phyloP scores from a whole-genome alignment of 2,113 vertebrate species.

The Rhagologus leucostigma region DNA sequence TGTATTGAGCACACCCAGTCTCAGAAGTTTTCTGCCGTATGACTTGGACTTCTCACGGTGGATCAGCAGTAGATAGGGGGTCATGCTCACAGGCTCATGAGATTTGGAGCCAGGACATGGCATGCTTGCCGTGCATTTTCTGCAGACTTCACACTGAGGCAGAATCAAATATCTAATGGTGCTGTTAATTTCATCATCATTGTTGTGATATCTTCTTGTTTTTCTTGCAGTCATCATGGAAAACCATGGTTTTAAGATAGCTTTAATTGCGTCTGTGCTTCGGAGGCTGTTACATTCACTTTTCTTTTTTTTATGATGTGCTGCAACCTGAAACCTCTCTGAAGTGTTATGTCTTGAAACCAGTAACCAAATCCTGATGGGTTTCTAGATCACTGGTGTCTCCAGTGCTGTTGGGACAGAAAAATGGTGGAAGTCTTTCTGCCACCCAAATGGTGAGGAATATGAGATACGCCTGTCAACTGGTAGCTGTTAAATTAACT shows the following conservation, averaged over 20 bases:
- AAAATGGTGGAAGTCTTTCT: not conserved
- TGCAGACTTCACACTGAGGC: not conserved
- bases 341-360: not conserved
- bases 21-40: not conserved
- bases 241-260: not conserved
- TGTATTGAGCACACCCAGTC: not conserved
- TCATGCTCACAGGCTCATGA: not conserved
- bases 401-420: not conserved
- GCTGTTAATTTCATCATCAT: not conserved
- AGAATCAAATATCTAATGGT: not conserved
- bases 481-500: conserved; percentile 6
- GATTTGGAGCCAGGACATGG: rapidly evolving
- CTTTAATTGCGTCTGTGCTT: not conserved
- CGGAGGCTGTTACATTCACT: rapidly evolving
- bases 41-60: not conserved
- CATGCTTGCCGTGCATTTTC: not conserved
- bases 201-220: not conserved
- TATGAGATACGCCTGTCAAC: not conserved
- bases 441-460: not conserved
- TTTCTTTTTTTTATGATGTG: not conserved
- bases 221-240: not conserved
- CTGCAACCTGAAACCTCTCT: not conserved
- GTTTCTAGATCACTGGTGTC: not conserved
- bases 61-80: not conserved
- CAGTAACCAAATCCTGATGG: not conserved